phyloP scores from a whole-genome alignment of 2,888 invertebrate genomes.

The Dasypolia templi region DNA sequence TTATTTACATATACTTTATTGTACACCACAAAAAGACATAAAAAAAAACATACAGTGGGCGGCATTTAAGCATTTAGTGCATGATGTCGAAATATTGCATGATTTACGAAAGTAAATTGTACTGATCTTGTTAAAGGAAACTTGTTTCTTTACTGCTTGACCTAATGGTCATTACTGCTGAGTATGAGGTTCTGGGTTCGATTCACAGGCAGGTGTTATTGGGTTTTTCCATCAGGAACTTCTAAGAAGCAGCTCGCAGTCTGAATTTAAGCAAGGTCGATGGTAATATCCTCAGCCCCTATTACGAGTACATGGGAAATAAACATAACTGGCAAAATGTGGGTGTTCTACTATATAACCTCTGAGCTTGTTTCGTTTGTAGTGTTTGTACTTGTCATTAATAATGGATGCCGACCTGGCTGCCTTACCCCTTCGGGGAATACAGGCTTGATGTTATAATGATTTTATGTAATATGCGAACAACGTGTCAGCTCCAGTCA shows the following conservation, averaged over 20 bases:
- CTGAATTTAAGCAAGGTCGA: background rate
- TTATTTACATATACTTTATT: too few relatives aligned
- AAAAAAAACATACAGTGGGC: too few relatives aligned
- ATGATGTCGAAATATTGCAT: background rate
- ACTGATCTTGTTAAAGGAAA: too few relatives aligned
- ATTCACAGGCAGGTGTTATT: background rate
- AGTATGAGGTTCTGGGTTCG: background rate
- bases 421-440: too few relatives aligned
- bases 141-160: background rate
- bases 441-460: too few relatives aligned
- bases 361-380: too few relatives aligned
- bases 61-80: background rate
- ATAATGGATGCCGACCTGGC: too few relatives aligned
- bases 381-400: too few relatives aligned
- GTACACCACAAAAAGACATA: too few relatives aligned
- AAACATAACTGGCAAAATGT: background rate
- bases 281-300: background rate
- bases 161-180: background rate
- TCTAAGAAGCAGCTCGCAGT: background rate
- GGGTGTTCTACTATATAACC: too few relatives aligned
- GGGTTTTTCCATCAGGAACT: background rate
- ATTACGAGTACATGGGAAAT: background rate
- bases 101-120: background rate
- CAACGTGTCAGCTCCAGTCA: background rate
- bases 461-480: background rate